Conservation (phyloP, 2,888 invertebrate species). For the Stratiomys singularior region DNA sequence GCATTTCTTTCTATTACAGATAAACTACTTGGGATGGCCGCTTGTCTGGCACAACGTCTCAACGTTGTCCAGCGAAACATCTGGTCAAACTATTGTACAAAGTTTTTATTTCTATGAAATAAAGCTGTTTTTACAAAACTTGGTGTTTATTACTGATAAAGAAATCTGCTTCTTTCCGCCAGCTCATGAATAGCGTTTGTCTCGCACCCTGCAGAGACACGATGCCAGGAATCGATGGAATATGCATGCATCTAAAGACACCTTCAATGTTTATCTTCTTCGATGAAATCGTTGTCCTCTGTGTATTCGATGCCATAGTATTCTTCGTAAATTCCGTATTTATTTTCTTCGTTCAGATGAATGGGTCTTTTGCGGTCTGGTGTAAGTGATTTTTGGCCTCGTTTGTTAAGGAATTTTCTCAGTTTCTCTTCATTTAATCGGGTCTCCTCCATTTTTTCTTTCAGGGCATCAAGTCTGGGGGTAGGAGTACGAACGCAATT, state of each 20-base stretch:
- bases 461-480: constrained; percentile 50
- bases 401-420: constrained; percentile 54
- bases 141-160: too few relatives aligned
- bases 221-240: too few relatives aligned
- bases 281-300: constrained; percentile 57
- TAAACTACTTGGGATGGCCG: constrained; percentile 21
- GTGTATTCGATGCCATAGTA: not conserved
- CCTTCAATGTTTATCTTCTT: constrained; percentile 53
- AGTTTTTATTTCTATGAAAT: constrained; percentile 49
- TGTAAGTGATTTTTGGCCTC: constrained; percentile 55
- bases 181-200: too few relatives aligned
- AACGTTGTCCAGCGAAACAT: constrained; percentile 35
- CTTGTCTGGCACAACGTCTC: not conserved
- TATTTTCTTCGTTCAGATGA: not conserved
- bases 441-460: constrained; percentile 30
- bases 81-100: constrained; percentile 41
- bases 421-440: constrained; percentile 53
- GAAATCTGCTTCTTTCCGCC: too few relatives aligned
- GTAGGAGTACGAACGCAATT: constrained; percentile 42
- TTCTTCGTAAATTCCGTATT: not conserved
- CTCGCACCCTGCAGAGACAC: too few relatives aligned
- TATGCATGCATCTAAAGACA: too few relatives aligned
- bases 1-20: constrained; percentile 12
- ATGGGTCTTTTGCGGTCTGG: constrained; percentile 56
- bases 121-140: constrained; percentile 43